Evolutionary conservation across 2,797 vertebrate species (phyloP).

Genomic region (Pteronotus mesoamericanus): DNA sequence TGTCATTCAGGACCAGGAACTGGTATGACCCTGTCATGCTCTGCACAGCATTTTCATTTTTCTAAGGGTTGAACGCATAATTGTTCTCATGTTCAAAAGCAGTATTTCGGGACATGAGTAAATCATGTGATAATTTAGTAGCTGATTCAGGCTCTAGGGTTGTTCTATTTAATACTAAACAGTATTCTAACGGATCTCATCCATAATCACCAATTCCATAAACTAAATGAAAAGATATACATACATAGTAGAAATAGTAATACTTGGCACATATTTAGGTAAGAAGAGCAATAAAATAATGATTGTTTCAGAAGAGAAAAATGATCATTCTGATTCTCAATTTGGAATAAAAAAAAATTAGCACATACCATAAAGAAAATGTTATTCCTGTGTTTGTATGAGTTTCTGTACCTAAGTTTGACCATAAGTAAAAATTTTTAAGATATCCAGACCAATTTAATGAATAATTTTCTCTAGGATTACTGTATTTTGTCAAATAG

Average conservation of each 20-base stretch:
- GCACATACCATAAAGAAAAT: neutral
- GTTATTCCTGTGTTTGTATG: neutral
- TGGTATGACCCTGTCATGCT: neutral
- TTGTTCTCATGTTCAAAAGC: neutral
- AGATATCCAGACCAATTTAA: neutral
- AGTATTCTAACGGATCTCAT: neutral
- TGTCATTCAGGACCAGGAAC: neutral
- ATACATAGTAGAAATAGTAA: neutral
- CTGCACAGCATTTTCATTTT: neutral
- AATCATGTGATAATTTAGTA: neutral
- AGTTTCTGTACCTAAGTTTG: neutral
- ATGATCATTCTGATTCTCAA: neutral
- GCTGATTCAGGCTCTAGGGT: neutral
- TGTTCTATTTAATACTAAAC: neutral
- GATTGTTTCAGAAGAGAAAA: neutral
- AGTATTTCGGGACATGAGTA: neutral
- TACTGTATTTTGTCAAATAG: neutral
- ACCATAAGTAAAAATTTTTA: neutral
- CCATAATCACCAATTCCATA: neutral
- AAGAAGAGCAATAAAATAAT: neutral
- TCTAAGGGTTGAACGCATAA: neutral
- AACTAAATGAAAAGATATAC: neutral
- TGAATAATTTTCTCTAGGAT: neutral
- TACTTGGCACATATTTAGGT: neutral
- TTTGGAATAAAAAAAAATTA: neutral